Conservation (phyloP, 2,797 vertebrate species). For the Nothura maculosa region DNA sequence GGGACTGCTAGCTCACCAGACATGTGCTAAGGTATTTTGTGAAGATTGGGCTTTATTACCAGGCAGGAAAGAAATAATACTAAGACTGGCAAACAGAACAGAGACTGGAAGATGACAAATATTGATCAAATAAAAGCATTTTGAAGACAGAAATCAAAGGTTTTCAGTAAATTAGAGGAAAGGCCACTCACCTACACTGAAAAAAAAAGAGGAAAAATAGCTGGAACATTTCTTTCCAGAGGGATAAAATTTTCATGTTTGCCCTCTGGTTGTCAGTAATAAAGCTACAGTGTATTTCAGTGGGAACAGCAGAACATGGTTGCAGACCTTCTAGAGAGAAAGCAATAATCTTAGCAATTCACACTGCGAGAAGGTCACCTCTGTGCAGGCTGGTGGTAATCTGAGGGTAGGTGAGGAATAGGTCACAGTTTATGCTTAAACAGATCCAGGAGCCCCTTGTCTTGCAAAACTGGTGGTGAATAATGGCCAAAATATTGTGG, state of each 20-base stretch:
- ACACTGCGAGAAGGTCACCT: slow-evolving; percentile 19
- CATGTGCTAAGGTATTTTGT: background rate
- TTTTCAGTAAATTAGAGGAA: background rate
- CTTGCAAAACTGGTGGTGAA: background rate
- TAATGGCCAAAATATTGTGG: background rate
- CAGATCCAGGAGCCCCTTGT: background rate
- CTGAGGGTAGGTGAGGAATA: slow-evolving; percentile 37
- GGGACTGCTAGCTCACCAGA: background rate
- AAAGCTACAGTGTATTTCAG: background rate
- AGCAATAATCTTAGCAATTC: slow-evolving; percentile 41
- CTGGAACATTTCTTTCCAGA: background rate
- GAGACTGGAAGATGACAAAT: background rate
- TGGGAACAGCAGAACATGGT: background rate
- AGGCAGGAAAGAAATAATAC: background rate
- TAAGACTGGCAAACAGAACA: background rate
- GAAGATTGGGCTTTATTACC: background rate
- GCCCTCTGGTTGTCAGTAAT: background rate
- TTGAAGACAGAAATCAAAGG: background rate
- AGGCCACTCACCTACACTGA: background rate
- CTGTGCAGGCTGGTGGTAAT: background rate
- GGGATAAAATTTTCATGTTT: slow-evolving; percentile 24
- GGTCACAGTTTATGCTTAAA: slow-evolving; percentile 31
- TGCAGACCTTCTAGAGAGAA: background rate
- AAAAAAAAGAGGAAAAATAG: background rate
- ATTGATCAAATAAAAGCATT: background rate